Base-by-base conservation (phyloP, 2,888 invertebrate species). In the Agelastica alni region DNA sequence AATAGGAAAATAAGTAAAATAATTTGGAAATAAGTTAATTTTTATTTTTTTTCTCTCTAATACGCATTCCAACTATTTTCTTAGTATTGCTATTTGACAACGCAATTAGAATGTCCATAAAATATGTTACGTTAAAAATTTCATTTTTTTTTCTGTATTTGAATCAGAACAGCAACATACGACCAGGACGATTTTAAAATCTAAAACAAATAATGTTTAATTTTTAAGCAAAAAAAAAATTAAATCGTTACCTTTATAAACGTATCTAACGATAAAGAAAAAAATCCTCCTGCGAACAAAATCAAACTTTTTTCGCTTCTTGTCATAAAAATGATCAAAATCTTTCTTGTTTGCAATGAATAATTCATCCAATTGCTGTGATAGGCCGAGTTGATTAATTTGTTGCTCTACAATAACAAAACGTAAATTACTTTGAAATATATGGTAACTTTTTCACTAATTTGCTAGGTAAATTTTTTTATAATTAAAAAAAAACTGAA, bases 131-230 rank as follows among this genome's bases (percentile, higher is more conserved):
- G n/a, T n/a, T n/a, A n/a, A n/a, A n/a, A n/a, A n/a, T n/a, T n/a
- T n/a, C n/a, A n/a, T n/a, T n/a, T n/a, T n/a, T 39, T 18, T 4
- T 39, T n/a, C 14, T 39, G 37, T 5, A 58, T 48, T 22, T 58
- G 54, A 17, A 55, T 30, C 9, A 74, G 61, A 9, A 83, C 70
- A 0, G 82, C 82, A 61, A 82, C 82, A 53, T 82, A 74, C 0
- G 83, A 82, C 65, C 82, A 83, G 0, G 83, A 82, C 0, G 80
- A 37, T 67, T 81, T 81, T 51, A 83, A 75, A 36, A 83, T 81
- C 83, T 83, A 78, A 60, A 80, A 80, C 31, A 48, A 54, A 34
- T 17, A 18, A 26, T 30, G 6, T n/a, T 16, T 18, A 31, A n/a
- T n/a, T 44, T n/a, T 31, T 26, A 14, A 3, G 30, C 18, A 9